Conservation (phyloP, 2,113 vertebrate genomes). For the Copsychus sechellarum region DNA sequence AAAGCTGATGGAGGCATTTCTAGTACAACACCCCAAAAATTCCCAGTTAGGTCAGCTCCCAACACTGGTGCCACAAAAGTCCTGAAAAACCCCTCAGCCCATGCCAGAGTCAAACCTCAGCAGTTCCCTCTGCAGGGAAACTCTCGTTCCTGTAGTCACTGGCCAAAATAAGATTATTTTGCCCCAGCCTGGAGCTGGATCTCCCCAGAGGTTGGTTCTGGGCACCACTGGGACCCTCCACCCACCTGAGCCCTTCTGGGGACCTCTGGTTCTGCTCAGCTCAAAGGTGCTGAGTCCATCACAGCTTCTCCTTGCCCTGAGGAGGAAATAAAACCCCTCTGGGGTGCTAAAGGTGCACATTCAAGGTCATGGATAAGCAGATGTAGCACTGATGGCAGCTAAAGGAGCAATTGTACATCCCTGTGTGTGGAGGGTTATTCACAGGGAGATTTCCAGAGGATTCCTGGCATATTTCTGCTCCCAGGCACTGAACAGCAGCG, state of each 20-base stretch:
- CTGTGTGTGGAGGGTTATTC: not conserved
- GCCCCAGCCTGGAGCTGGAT: too few relatives aligned
- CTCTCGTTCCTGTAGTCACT: fast-evolving
- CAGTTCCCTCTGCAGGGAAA: not conserved
- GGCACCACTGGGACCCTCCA: not conserved
- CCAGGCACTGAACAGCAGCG: not conserved
- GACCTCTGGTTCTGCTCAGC: not conserved
- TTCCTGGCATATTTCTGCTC: not conserved
- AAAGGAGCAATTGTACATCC: not conserved
- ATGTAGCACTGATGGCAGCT: not conserved
- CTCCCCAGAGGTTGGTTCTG: not conserved
- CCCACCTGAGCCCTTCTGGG: not conserved
- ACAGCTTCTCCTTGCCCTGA: not conserved
- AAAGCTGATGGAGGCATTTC: not conserved
- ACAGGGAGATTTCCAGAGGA: not conserved
- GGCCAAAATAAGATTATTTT: not conserved
- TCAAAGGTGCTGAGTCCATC: not conserved
- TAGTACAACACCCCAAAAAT: fast-evolving
- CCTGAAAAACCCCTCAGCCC: not conserved
- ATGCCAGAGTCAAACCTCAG: not conserved
- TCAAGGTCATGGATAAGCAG: not conserved
- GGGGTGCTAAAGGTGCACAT: not conserved
- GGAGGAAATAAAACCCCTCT: not conserved
- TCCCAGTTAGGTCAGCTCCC: not conserved
- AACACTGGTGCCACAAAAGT: fast-evolving